Percentiles rank a stretch among this genome's conserved stretches.
Evolutionary conservation across 2,113 vertebrate species (phyloP).

Genomic region (Brachyhypopomus occidentalis): DNA sequence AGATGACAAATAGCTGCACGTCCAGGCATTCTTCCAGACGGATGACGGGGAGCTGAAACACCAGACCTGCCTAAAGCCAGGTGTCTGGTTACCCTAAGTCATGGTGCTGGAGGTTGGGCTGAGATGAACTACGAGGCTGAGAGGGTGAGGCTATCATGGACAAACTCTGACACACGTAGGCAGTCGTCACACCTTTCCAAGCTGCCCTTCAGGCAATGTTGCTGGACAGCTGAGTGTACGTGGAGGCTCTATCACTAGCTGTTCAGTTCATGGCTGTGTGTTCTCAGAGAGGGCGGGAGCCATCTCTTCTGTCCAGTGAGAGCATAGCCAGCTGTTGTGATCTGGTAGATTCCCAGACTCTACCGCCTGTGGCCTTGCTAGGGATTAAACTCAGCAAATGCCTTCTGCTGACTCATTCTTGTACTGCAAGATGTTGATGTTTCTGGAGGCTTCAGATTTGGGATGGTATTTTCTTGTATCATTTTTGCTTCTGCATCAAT

Average conservation of each 20-base stretch:
- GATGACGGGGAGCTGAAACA: no score
- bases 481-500: background rate
- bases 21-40: no score
- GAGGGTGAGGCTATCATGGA: background rate
- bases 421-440: no score
- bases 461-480: background rate
- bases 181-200: background rate
- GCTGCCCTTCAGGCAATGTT: background rate
- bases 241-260: background rate
- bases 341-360: background rate
- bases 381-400: background rate
- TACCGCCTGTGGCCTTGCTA: background rate
- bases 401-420: background rate
- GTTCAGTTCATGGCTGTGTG: background rate
- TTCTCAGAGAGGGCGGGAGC: background rate
- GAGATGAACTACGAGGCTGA: slow-evolving; percentile 23
- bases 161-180: background rate
- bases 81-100: no score
- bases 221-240: background rate
- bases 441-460: background rate
- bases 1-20: no score
- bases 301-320: background rate
- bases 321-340: background rate
- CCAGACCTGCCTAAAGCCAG: no score
- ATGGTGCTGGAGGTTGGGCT: slow-evolving; percentile 18